Base-by-base conservation (phyloP, 2,113 vertebrate species). In the Pholis gunnellus region DNA sequence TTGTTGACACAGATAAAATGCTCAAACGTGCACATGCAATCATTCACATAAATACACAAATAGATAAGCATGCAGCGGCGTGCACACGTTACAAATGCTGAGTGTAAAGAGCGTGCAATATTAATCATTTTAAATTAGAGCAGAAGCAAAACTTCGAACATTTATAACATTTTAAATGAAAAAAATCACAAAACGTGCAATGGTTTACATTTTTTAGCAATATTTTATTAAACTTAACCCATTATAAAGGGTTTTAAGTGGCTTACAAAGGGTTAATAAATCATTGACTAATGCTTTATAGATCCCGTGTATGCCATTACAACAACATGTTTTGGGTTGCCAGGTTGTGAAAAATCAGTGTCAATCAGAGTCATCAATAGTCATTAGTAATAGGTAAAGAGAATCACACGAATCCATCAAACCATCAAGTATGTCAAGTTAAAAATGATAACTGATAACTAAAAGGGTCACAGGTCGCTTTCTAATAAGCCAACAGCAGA, bases 1-100 rank as follows among this genome's bases (percentile, higher is more conserved):
- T 76, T 88, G 79, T 88, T 81, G 83, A 73, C 86, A 81, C 59
- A 72, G 82, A 89, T 88, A 83, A 89, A 85, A 77, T 59, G 64
- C 42, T 25, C 27, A 44, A 34, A 48, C 34, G 61, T 63, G 42
- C 68, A 78, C 76, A 63, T 70, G 52, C 60, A 80, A 2, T 60
- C 20, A 60, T 68, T 87, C 63, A 57, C 44, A 63, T 52, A 63
- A 78, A 83, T 63, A 60, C 22, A 74, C 54, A 67, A 50, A 66
- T 17, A 46, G 54, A 60, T 77, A 56, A 60, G n/a, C 27, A 46
- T 65, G 71, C 76, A 74, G 4, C 65, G 66, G 64, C 4, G 4
- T 66, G 65, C 56, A 36, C 22, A 46, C 27, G 56, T 13, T 50
- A 72, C 54, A 42, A 70, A 76, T 72, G 36, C 2, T 59, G 34